Evolutionary conservation across 2,888 invertebrate species (phyloP).

Genomic region (Rhingia rostrata): DNA sequence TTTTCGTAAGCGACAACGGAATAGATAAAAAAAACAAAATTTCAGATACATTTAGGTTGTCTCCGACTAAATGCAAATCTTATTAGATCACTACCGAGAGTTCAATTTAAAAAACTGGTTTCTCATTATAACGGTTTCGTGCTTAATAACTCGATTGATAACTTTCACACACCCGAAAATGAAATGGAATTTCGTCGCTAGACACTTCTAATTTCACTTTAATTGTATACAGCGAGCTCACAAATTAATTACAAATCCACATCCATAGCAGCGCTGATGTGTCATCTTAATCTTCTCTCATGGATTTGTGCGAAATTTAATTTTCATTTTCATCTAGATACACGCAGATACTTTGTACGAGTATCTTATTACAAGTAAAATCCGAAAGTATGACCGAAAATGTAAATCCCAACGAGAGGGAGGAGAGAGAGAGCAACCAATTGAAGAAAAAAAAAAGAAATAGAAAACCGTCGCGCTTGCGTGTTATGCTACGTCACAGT

Average conservation of each 20-base stretch:
- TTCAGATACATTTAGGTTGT: conserved; percentile 19
- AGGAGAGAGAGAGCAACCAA: conserved; percentile 6
- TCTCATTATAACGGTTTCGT: conserved; percentile 38
- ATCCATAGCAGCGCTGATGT: conserved; percentile 8
- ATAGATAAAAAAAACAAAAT: conserved; percentile 2
- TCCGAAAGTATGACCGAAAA: conserved; percentile 59
- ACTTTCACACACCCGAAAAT: conserved; percentile 65
- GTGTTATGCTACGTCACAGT: conserved; percentile 47
- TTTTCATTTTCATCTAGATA: conserved; percentile 31
- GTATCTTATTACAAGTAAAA: conserved; percentile 19
- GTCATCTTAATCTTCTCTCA: conserved; percentile 19
- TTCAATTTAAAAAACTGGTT: conserved; percentile 21
- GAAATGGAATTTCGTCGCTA: conserved; percentile 64
- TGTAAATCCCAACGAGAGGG: neutral
- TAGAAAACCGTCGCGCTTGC: conserved; percentile 49
- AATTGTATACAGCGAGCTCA: conserved; percentile 14
- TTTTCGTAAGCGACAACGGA: neutral
- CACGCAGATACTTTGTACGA: conserved; percentile 5
- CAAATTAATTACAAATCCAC: conserved; percentile 52
- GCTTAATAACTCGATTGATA: conserved; percentile 26
- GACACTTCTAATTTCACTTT: conserved; percentile 71
- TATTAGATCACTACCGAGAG: conserved; percentile 8
- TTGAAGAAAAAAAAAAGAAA: conserved; percentile 19
- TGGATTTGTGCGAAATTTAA: neutral
- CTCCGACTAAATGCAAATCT: conserved; percentile 1